phyloP scores from a whole-genome alignment of 2,888 invertebrate species.

The Tetragnatha montana region DNA sequence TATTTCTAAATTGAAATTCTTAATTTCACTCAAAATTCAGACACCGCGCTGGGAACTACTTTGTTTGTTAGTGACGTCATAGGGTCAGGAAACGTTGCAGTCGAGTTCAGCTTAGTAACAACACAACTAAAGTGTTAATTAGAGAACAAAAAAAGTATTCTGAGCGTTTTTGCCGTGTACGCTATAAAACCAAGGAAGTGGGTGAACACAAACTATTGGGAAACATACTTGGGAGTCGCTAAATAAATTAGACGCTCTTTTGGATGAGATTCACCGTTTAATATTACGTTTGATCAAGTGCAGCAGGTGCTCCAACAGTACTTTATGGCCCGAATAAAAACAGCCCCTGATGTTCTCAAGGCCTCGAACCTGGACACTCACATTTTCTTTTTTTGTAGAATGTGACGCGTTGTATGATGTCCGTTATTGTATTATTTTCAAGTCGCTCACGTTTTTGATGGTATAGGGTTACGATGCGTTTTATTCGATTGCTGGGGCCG shows the following conservation, averaged over 20 bases:
- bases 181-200: too few relatives aligned
- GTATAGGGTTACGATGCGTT: neutral
- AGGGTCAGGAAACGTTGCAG: too few relatives aligned
- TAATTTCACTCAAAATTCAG: too few relatives aligned
- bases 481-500: neutral
- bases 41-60: too few relatives aligned
- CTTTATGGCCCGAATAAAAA: conserved; percentile 13
- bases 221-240: neutral
- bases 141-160: too few relatives aligned
- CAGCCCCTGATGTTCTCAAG: neutral
- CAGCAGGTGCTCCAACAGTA: conserved; percentile 5
- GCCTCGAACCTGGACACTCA: neutral
- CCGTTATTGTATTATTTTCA: neutral
- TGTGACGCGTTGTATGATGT: neutral
- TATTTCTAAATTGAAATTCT: too few relatives aligned
- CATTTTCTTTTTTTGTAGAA: neutral
- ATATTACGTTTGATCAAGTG: conserved; percentile 11
- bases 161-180: too few relatives aligned
- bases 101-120: too few relatives aligned
- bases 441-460: neutral
- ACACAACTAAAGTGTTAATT: too few relatives aligned
- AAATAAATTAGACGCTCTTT: neutral
- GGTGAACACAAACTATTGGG: too few relatives aligned
- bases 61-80: too few relatives aligned
- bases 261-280: neutral